These are phyloP conservation scores for Ptychoptera contaminata DNA, from an alignment of 2,888 invertebrate genomes.

Conservation along the genomic window DNA sequence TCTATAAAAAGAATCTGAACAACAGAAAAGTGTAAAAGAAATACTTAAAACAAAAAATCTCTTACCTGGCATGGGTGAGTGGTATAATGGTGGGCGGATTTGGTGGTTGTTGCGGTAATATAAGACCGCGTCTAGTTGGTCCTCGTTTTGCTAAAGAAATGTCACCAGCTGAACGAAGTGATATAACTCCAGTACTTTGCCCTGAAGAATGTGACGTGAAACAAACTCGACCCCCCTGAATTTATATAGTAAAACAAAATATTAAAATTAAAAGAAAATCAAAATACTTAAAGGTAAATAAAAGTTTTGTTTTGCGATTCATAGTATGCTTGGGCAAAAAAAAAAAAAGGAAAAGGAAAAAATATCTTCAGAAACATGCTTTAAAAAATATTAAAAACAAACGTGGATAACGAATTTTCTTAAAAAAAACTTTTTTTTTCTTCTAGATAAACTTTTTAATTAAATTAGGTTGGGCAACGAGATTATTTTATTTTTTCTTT, in stretches of 20 bases:
- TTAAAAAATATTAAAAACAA: too few relatives aligned
- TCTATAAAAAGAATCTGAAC: too few relatives aligned
- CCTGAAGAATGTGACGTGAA: constrained; percentile 56
- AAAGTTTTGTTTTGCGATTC: not conserved
- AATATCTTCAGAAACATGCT: too few relatives aligned
- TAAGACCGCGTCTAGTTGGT: constrained; percentile 52
- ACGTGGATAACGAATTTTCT: too few relatives aligned
- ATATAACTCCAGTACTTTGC: constrained; percentile 52
- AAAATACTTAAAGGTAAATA: not conserved
- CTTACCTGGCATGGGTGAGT: constrained; percentile 41
- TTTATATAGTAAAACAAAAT: not conserved
- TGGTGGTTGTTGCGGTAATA: constrained; percentile 57
- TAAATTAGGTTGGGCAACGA: too few relatives aligned
- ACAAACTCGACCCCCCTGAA: constrained; percentile 46
- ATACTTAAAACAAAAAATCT: too few relatives aligned
- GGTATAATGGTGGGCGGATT: constrained; percentile 63
- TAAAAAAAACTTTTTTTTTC: too few relatives aligned
- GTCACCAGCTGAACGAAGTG: constrained; percentile 61
- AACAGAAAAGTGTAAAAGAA: too few relatives aligned
- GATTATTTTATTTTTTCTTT: too few relatives aligned
- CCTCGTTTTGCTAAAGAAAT: constrained; percentile 51
- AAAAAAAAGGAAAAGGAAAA: too few relatives aligned
- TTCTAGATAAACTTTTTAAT: too few relatives aligned
- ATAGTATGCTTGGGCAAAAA: too few relatives aligned
- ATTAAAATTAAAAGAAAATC: not conserved